Evolutionary conservation across 2,113 vertebrate genomes (phyloP).

Genomic region (Rhodinocichla rosea): DNA sequence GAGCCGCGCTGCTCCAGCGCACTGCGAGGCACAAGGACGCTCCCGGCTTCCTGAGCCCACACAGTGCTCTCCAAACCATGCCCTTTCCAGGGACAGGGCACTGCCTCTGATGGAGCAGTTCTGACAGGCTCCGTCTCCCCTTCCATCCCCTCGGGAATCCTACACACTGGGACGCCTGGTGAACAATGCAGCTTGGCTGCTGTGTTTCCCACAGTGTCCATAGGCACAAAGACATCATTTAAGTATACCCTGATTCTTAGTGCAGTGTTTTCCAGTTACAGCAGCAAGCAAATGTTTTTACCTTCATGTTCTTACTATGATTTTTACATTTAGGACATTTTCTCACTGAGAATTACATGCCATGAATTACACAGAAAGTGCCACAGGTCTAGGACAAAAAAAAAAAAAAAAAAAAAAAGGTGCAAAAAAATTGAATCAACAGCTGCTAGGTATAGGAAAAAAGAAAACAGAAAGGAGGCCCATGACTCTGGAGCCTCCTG

Average conservation of each 20-base stretch:
- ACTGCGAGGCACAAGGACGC: fast-evolving
- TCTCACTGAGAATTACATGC: neutral
- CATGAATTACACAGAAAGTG: neutral
- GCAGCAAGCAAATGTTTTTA: neutral
- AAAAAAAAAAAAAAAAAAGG: neutral
- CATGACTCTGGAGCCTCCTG: neutral
- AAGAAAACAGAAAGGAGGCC: neutral
- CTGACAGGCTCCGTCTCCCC: neutral
- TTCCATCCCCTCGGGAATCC: neutral
- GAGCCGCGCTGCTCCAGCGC: neutral
- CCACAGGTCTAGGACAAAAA: neutral
- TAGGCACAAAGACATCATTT: neutral
- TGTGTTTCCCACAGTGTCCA: fast-evolving
- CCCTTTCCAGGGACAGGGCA: neutral
- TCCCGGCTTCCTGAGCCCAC: neutral
- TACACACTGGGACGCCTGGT: fast-evolving
- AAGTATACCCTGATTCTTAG: neutral
- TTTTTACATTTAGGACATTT: neutral
- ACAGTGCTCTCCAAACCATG: fast-evolving
- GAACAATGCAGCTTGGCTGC: neutral
- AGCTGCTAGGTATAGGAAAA: neutral
- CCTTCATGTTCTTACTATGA: neutral
- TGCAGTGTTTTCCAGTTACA: neutral
- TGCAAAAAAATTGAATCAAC: neutral
- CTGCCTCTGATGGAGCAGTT: neutral